phyloP scores from a whole-genome alignment of 2,113 vertebrate species.

The Oxyruncus cristatus region DNA sequence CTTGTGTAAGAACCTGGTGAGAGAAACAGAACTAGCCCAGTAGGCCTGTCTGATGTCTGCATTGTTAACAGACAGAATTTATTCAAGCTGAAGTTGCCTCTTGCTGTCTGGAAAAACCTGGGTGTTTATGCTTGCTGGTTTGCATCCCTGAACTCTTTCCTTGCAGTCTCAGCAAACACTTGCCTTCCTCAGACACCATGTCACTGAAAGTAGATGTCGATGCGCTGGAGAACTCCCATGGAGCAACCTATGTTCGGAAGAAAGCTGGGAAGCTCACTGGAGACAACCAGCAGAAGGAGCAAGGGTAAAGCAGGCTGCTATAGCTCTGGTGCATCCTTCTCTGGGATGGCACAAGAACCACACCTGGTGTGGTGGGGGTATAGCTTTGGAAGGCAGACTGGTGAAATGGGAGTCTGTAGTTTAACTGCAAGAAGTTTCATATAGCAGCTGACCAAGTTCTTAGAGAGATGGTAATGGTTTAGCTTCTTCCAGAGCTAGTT shows the following conservation, averaged over 20 bases:
- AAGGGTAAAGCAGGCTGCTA: constrained; percentile 74
- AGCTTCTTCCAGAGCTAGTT: not conserved
- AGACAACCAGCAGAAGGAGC: constrained; percentile 87
- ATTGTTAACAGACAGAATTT: not conserved
- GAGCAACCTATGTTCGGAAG: constrained; percentile 91
- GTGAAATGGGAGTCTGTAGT: not conserved
- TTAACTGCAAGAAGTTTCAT: not conserved
- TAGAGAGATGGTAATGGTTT: not conserved
- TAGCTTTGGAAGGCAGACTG: not conserved
- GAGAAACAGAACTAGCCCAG: not conserved
- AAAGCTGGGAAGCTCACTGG: constrained; percentile 87
- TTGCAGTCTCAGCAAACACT: constrained; percentile 91
- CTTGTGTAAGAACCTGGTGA: not conserved
- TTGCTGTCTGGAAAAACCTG: not conserved
- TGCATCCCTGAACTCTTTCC: constrained; percentile 68
- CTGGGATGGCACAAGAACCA: not conserved
- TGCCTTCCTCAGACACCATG: constrained; percentile 92
- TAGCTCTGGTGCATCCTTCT: not conserved
- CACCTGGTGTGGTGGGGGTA: not conserved
- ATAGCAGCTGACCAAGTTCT: not conserved
- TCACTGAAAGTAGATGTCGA: constrained; percentile 95
- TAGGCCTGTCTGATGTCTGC: not conserved
- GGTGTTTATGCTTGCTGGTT: not conserved
- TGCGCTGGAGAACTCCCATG: constrained; percentile 96
- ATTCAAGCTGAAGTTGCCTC: not conserved